These are phyloP conservation scores for Agrilus planipennis DNA, from an alignment of 1,140 invertebrate species.

Conservation along the genomic window DNA sequence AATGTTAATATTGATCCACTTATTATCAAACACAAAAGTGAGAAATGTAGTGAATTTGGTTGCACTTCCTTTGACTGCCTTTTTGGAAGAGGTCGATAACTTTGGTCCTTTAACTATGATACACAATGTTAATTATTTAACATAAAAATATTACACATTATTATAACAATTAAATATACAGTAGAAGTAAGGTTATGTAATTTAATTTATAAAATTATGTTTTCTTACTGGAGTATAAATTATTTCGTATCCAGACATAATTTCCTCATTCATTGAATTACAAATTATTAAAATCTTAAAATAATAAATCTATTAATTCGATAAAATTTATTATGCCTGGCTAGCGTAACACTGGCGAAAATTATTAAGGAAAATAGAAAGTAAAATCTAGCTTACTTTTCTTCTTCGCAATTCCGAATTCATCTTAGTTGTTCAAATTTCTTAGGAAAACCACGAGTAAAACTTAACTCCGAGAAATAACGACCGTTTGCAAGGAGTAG, in stretches of 20 bases:
- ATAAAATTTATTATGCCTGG: background rate
- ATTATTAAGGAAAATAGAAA: too few species aligned
- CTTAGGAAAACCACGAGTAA: too few species aligned
- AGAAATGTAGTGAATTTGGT: constrained; percentile 22
- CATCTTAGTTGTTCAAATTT: too few species aligned
- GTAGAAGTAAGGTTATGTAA: background rate
- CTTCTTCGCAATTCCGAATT: constrained; percentile 8
- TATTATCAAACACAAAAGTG: constrained; percentile 29
- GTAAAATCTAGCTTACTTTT: constrained; percentile 2
- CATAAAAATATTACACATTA: background rate
- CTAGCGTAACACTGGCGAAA: too few species aligned
- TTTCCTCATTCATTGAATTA: background rate
- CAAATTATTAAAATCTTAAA: background rate
- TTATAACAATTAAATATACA: background rate
- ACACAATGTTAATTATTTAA: constrained; percentile 4
- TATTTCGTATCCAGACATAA: background rate
- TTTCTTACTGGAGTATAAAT: too few species aligned
- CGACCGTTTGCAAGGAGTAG: too few species aligned
- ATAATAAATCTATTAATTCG: background rate
- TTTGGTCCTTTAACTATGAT: constrained; percentile 26
- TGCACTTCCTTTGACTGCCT: constrained; percentile 21
- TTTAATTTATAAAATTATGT: background rate
- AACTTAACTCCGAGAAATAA: too few species aligned
- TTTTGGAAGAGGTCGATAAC: constrained; percentile 17
- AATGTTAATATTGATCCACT: constrained; percentile 28